Evolutionary conservation across 1,140 invertebrate genomes (phyloP).

Genomic region (Ptiloglossa arizonensis): DNA sequence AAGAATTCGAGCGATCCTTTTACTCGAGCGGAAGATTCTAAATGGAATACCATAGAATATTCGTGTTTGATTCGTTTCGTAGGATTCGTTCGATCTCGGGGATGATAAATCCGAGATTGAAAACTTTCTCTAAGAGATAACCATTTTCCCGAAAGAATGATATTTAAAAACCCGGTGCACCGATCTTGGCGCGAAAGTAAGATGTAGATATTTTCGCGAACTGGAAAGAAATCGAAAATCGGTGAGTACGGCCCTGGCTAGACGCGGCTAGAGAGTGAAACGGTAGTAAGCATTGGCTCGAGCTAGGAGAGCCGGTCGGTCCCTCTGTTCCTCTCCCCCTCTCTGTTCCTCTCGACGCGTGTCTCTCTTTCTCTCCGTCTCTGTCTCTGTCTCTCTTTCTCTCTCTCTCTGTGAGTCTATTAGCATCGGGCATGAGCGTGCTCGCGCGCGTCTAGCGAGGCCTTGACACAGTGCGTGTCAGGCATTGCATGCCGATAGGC

Average conservation of each 20-base stretch:
- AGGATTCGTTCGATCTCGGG: no score
- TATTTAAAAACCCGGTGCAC: no score
- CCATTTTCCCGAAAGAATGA: no score
- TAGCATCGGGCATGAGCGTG: constrained; percentile 74
- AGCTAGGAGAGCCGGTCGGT: constrained; percentile 33
- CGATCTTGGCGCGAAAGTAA: no score
- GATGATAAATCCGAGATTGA: no score
- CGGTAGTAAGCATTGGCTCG: constrained; percentile 22
- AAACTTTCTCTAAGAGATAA: no score
- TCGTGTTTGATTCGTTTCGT: no score
- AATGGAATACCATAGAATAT: no score
- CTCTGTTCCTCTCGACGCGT: constrained; percentile 9
- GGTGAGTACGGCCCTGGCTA: constrained; percentile 23
- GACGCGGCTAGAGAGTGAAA: constrained; percentile 44
- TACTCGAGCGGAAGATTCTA: no score
- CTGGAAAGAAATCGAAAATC: no score
- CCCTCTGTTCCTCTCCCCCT: constrained; percentile 23
- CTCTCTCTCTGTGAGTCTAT: constrained; percentile 72
- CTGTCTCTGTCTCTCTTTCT: constrained; percentile 39
- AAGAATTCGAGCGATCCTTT: no score
- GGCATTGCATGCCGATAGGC: constrained; percentile 78
- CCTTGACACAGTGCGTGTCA: constrained; percentile 81
- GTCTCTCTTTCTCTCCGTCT: constrained; percentile 38
- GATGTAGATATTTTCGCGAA: no score
- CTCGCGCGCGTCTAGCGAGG: constrained; percentile 65